Conservation (phyloP, 2,888 invertebrate species). For the Pasiphila rectangulata region DNA sequence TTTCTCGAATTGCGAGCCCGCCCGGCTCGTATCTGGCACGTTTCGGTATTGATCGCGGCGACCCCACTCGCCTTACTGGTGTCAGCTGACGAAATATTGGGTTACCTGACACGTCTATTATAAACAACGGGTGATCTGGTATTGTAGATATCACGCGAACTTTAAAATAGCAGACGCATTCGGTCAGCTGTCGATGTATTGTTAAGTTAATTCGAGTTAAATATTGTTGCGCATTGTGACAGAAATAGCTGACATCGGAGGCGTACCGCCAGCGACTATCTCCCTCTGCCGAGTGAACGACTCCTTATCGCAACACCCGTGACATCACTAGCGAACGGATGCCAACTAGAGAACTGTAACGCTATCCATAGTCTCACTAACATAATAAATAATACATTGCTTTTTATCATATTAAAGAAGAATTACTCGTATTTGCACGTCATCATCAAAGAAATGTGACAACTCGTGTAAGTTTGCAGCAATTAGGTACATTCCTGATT, state of each 20-base stretch:
- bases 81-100: conserved; percentile 12
- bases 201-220: conserved; percentile 46
- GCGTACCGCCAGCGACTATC: conserved; percentile 42
- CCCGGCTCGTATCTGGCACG: conserved; percentile 2
- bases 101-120: too few species aligned
- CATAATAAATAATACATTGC: conserved; percentile 44
- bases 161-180: conserved; percentile 6
- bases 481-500: too few species aligned
- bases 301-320: conserved; percentile 64
- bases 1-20: not conserved
- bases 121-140: too few species aligned
- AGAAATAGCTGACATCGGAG: conserved; percentile 54
- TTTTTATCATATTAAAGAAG: too few species aligned
- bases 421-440: too few species aligned
- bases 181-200: conserved; percentile 50
- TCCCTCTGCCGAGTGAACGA: conserved; percentile 66
- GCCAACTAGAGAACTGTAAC: conserved; percentile 53
- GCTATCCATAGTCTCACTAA: conserved; percentile 33
- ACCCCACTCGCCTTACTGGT: conserved; percentile 4
- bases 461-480: too few species aligned
- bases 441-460: too few species aligned
- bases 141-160: too few species aligned
- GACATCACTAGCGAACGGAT: conserved; percentile 58
- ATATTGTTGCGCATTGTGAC: conserved; percentile 59
- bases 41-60: conserved; percentile 13